Conservation (phyloP, 2,113 vertebrate species). For the Pionites leucogaster region DNA sequence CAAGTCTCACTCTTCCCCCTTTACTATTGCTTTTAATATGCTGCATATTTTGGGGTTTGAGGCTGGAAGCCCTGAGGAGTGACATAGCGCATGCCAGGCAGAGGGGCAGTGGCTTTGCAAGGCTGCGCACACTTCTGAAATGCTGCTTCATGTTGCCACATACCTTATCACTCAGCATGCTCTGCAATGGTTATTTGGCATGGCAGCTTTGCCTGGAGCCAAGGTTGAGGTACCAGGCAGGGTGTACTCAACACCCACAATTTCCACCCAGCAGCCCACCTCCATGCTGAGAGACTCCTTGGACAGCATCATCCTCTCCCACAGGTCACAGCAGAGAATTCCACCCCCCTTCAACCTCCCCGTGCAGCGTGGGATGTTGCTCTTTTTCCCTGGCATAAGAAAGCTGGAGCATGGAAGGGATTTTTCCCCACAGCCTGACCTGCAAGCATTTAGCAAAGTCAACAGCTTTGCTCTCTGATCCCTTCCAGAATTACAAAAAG, state of each 20-base stretch:
- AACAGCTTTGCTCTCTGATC: slow-evolving; percentile 12
- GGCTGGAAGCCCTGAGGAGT: background rate
- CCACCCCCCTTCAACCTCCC: no score
- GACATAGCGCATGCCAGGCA: background rate
- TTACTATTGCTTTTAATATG: background rate
- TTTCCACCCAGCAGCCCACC: background rate
- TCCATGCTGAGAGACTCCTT: fast-evolving
- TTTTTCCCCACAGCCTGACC: background rate
- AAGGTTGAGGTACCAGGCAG: background rate
- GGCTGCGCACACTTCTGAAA: background rate
- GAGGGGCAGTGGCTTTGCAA: background rate
- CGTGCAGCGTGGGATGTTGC: fast-evolving
- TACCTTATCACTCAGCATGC: no score
- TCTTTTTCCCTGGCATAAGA: background rate
- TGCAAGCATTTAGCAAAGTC: background rate
- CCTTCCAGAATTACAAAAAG: background rate
- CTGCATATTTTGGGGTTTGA: background rate
- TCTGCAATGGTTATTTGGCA: background rate
- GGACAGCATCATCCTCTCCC: background rate
- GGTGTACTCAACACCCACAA: background rate
- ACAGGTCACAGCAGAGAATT: background rate
- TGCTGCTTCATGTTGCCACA: background rate
- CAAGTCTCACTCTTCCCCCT: background rate
- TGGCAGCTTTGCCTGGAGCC: background rate
- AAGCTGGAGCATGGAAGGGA: background rate